Evolutionary conservation across 1,140 invertebrate species (phyloP), one percentile per base, ranked within the genome.

Genomic region (Calosoma granatense): DNA sequence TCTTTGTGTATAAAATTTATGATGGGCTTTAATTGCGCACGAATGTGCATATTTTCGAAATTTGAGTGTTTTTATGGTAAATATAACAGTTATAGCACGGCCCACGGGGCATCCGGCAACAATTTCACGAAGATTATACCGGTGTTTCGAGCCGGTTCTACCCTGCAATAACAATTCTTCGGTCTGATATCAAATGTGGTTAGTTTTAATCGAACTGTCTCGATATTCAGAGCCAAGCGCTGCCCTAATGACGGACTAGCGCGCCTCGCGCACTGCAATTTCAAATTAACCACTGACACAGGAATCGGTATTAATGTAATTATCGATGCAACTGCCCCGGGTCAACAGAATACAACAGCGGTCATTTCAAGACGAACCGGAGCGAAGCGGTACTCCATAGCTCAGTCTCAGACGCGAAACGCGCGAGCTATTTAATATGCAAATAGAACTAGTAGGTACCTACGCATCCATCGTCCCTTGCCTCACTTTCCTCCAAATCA

Each of bases 261-360:
- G 54, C 39, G 20, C 9, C 19, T 6, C 20, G 43, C 41, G n/a
- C 22, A 47, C 65, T 65, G 57, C 69, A 71, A 71, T 71, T 71
- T 71, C 55, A 62, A 70, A 67, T 70, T 69, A 65, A 67, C 65
- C 64, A 65, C 62, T 65, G 65, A 64, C 67, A 63, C 63, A 26
- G 55, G 60, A 62, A 61, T 64, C 60, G 59, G 59, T 68, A 70
- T 71, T 69, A 69, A 68, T 70, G 66, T 70, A 70, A 70, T 70
- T 67, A 68, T 61, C 60, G 59, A 62, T 63, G 61, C 63, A 43
- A 61, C 60, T 51, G 66, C 66, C 66, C 55, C 53, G 39, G 59
- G 69, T 60, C 57, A 55, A 54, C 57, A 59, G 53, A 59, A 53
- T 41, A 20, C 22, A 39, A 19, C 26, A 59, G 53, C 57, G 54